Evolutionary conservation across 2,113 vertebrate genomes (phyloP).

Genomic region (Myiagra hebetior): DNA sequence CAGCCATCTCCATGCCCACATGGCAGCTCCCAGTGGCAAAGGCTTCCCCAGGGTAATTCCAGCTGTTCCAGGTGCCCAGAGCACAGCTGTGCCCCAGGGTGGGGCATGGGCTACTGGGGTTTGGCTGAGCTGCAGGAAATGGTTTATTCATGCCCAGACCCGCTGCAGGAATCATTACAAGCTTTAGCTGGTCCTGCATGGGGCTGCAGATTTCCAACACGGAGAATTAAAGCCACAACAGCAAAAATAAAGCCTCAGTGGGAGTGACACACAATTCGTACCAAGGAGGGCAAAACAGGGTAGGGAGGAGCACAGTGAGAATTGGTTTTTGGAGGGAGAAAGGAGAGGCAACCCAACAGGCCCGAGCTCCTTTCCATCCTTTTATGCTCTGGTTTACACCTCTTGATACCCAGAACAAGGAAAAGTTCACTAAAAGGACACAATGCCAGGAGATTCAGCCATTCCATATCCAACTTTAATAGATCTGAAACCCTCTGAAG

Average conservation of each 20-base stretch:
- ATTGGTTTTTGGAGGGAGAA: neutral
- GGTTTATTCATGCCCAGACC: rapidly evolving
- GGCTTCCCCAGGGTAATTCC: neutral
- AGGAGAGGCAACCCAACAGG: neutral
- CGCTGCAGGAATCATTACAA: neutral
- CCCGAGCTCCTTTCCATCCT: neutral
- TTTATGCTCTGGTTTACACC: neutral
- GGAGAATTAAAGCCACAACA: neutral
- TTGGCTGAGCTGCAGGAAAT: neutral
- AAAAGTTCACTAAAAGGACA: neutral
- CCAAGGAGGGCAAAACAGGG: neutral
- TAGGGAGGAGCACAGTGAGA: neutral
- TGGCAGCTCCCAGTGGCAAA: neutral
- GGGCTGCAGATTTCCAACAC: neutral
- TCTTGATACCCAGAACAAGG: neutral
- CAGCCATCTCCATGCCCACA: neutral
- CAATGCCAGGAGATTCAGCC: neutral
- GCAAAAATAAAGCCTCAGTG: neutral
- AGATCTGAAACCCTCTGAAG: neutral
- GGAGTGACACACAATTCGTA: neutral
- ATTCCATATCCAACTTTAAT: neutral
- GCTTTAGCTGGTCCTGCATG: rapidly evolving
- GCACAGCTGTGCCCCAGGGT: neutral
- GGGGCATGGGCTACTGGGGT: neutral
- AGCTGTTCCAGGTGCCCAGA: neutral